phyloP scores from a whole-genome alignment of 2,797 vertebrate genomes.

The Spheniscus humboldti region DNA sequence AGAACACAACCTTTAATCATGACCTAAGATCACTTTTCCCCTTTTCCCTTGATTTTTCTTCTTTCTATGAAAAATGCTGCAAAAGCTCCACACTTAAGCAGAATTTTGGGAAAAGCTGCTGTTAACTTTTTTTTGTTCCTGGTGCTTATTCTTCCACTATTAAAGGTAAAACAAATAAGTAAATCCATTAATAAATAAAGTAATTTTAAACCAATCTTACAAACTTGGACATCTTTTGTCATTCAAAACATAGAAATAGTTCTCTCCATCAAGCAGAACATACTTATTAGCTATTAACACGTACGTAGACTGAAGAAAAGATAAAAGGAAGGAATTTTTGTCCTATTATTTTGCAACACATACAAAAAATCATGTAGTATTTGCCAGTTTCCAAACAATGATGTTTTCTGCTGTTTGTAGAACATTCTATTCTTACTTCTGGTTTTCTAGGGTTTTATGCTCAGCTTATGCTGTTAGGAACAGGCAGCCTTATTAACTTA shows the following conservation, averaged over 20 bases:
- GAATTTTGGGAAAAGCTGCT: background rate
- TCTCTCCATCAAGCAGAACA: background rate
- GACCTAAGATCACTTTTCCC: background rate
- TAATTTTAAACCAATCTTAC: background rate
- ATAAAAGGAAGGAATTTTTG: background rate
- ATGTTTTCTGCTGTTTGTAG: background rate
- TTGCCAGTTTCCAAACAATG: background rate
- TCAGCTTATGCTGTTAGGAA: background rate
- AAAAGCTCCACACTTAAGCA: background rate
- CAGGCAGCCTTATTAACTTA: background rate
- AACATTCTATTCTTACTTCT: background rate
- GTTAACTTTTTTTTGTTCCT: background rate
- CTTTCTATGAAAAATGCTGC: background rate
- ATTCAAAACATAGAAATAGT: background rate
- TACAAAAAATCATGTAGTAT: background rate
- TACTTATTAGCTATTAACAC: background rate
- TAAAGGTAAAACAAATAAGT: background rate
- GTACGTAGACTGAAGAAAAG: background rate
- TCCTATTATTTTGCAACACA: background rate
- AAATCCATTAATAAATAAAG: background rate
- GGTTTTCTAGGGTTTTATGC: background rate
- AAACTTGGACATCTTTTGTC: background rate
- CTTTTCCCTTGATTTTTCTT: background rate
- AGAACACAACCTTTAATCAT: background rate
- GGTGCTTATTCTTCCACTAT: background rate